A percentile compares a stretch with the other conserved stretches of the same genome.
Conservation (phyloP, 2,888 invertebrate genomes). For the Timema podura region DNA sequence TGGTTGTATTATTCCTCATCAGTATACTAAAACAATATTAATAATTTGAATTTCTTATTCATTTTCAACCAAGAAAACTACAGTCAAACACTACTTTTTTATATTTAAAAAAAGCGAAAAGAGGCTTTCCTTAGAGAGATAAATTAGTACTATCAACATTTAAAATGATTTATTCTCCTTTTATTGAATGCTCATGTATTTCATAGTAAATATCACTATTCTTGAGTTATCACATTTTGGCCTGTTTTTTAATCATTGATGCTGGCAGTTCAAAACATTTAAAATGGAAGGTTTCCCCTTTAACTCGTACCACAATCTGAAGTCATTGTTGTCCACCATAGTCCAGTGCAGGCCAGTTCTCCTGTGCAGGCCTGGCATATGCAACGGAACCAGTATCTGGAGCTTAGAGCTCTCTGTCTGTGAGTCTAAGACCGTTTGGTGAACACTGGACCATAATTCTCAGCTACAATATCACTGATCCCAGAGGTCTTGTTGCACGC, state of each 20-base stretch:
- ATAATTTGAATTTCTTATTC: no score
- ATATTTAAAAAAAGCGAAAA: no score
- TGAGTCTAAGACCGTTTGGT: constrained; percentile 52
- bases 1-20: no score
- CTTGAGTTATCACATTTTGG: constrained; percentile 16
- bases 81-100: no score
- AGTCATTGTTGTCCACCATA: constrained; percentile 50
- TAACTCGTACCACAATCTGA: constrained; percentile 44
- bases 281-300: background rate
- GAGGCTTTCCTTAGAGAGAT: no score
- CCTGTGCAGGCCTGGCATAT: constrained; percentile 65
- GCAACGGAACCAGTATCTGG: constrained; percentile 77
- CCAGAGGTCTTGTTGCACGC: constrained; percentile 60
- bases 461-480: constrained; percentile 63
- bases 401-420: constrained; percentile 61
- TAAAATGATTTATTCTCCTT: no score
- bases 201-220: no score
- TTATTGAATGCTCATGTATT: no score
- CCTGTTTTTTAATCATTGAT: background rate
- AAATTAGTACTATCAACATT: no score
- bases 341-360: constrained; percentile 70
- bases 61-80: no score
- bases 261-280: background rate
- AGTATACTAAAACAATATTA: no score
- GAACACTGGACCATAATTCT: constrained; percentile 82